Evolutionary conservation across 2,888 invertebrate genomes (phyloP), one percentile per base, ranked within the genome.

Genomic region (Bellardia bayeri): DNA sequence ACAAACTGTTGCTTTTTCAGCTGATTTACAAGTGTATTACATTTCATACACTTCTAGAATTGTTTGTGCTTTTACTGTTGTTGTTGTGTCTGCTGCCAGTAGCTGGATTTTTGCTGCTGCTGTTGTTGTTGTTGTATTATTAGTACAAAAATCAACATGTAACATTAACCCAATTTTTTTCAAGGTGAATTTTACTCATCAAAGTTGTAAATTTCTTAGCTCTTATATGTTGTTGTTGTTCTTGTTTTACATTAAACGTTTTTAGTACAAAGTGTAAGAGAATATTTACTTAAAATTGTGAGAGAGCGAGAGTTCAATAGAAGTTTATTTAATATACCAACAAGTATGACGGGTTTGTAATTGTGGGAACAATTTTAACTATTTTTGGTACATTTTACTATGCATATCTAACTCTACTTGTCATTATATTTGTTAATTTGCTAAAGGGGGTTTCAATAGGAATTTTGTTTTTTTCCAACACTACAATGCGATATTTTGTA

Each of bases 1-100:
- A 89, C 89, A 89, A 89, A 89, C 89, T 89, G 89, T 89, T 89
- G 89, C 89, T 85, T 89, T 61, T 87, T 87, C 87, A 89, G 87
- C 88, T 88, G 89, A 87, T 86, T 88, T 88, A 84, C 37, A 76
- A 78, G n/a, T 68, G 30, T 71, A 3, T 69, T 54, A 45, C 23
- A 45, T 33, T 45, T 33, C 16, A 14, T 2, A 33, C 8, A 64
- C 64, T 64, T 37, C 37, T 37, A 37, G 37, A 37, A 5, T 37
- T 30, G n/a, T 51, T 37, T 58, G 40, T 49, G 56, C 30, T 64
- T 14, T 33, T 79, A 40, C 2, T 68, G 49, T n/a, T 71, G 45
- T 64, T 74, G 23, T 13, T 78, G 40, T 8, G 23, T 11, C 30
- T 63, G 33, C 37, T 49, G 33, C 42, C 14, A n/a, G 16, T 23